phyloP scores from a whole-genome alignment of 1,140 invertebrate species.

The Hyles vespertilio region DNA sequence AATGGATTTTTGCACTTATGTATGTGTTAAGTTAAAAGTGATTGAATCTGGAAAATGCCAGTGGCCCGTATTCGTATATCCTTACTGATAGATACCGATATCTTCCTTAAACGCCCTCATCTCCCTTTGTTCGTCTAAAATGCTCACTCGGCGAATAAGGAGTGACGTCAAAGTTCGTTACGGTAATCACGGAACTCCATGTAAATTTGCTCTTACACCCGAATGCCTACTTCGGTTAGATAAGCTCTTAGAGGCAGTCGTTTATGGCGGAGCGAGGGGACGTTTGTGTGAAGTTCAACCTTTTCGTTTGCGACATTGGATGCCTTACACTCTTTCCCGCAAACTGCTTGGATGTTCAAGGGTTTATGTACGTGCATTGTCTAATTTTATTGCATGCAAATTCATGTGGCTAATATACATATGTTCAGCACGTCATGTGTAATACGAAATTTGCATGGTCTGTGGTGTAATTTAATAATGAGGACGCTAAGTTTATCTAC shows the following conservation, averaged over 20 bases:
- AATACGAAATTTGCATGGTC: too few relatives aligned
- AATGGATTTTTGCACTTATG: too few relatives aligned
- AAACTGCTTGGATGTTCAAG: slow-evolving; percentile 21
- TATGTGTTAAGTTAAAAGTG: too few relatives aligned
- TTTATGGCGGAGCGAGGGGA: slow-evolving; percentile 18
- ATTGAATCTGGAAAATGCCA: too few relatives aligned
- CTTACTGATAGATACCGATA: too few relatives aligned
- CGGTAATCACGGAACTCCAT: slow-evolving; percentile 14
- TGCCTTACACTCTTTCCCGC: slow-evolving; percentile 15
- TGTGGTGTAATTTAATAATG: too few relatives aligned
- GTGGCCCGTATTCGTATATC: too few relatives aligned
- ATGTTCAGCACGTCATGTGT: background rate
- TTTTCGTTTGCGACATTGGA: slow-evolving; percentile 31
- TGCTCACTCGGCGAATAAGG: background rate
- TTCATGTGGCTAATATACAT: slow-evolving; percentile 7
- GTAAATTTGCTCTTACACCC: slow-evolving; percentile 10
- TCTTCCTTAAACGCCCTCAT: too few relatives aligned
- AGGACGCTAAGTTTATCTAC: too few relatives aligned
- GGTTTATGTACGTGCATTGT: slow-evolving; percentile 3
- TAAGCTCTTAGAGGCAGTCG: slow-evolving; percentile 19
- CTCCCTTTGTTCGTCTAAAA: too few relatives aligned
- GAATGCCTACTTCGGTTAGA: slow-evolving; percentile 19
- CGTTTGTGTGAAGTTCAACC: slow-evolving; percentile 38
- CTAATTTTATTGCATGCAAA: slow-evolving; percentile 19
- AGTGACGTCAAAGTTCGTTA: slow-evolving; percentile 14